phyloP scores from a whole-genome alignment of 2,113 vertebrate genomes.

The Brachypodius melanocephalos region DNA sequence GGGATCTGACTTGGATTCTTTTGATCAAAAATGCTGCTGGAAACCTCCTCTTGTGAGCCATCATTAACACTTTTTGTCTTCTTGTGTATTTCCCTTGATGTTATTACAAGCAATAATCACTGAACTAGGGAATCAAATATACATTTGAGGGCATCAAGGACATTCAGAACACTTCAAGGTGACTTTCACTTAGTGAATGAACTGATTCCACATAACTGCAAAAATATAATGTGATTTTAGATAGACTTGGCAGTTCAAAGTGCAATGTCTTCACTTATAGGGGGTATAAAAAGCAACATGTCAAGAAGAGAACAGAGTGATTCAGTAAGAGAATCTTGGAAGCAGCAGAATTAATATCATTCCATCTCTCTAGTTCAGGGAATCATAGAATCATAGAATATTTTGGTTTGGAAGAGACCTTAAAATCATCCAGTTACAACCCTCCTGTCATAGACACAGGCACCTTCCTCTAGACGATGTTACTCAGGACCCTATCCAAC shows the following conservation, averaged over 20 bases:
- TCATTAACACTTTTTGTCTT: background rate
- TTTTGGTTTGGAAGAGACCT: background rate
- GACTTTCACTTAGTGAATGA: background rate
- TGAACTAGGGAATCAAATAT: background rate
- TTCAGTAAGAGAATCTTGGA: background rate
- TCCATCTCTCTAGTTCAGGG: background rate
- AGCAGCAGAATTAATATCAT: background rate
- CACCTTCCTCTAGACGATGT: background rate
- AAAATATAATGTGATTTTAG: background rate
- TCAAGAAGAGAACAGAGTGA: background rate
- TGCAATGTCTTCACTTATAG: background rate
- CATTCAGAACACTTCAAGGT: background rate
- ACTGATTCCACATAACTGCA: background rate
- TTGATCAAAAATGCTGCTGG: background rate
- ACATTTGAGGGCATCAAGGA: background rate
- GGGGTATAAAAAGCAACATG: background rate
- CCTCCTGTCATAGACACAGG: background rate
- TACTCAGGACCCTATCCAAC: background rate
- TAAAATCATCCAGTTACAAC: background rate
- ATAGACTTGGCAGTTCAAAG: background rate
- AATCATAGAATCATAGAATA: background rate
- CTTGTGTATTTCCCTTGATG: background rate
- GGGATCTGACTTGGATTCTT: background rate
- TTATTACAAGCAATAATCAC: background rate
- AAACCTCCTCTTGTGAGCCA: background rate